These are phyloP conservation scores for Galerucella nymphaeae DNA, from an alignment of 2,888 invertebrate species.

Conservation along the genomic window DNA sequence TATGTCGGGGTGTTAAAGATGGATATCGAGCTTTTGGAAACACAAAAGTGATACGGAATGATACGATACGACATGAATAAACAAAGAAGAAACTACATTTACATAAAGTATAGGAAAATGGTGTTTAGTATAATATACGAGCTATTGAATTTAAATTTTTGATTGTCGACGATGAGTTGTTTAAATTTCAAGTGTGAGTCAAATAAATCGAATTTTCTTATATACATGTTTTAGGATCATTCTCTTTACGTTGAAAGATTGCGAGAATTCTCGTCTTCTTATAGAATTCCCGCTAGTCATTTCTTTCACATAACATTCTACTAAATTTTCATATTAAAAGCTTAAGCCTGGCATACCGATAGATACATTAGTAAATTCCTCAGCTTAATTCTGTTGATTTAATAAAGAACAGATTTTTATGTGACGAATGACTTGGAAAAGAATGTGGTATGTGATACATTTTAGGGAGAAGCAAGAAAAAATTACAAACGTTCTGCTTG, in stretches of 20 bases:
- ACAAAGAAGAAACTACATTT: slow-evolving; percentile 39
- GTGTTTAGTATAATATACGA: slow-evolving; percentile 19
- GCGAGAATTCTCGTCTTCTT: slow-evolving; percentile 10
- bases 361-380: slow-evolving; percentile 38
- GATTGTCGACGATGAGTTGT: neutral
- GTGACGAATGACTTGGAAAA: slow-evolving; percentile 28
- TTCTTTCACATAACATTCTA: slow-evolving; percentile 31
- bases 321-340: slow-evolving; percentile 37
- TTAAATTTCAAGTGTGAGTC: neutral
- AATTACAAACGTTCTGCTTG: neutral
- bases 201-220: slow-evolving; percentile 13
- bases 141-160: slow-evolving; percentile 26
- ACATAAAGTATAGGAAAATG: slow-evolving; percentile 44
- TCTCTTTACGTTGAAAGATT: slow-evolving; percentile 10
- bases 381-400: slow-evolving; percentile 25
- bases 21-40: slow-evolving; percentile 46
- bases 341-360: slow-evolving; percentile 33
- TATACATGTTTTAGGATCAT: too few relatives aligned
- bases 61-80: slow-evolving; percentile 48
- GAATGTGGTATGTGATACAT: slow-evolving; percentile 20
- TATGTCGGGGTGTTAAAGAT: slow-evolving; percentile 52
- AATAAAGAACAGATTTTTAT: slow-evolving; percentile 41
- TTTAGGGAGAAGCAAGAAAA: neutral
- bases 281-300: slow-evolving; percentile 33
- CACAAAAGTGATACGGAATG: slow-evolving; percentile 36